Evolutionary conservation across 2,888 invertebrate species (phyloP).

Genomic region (Unio delphinus): DNA sequence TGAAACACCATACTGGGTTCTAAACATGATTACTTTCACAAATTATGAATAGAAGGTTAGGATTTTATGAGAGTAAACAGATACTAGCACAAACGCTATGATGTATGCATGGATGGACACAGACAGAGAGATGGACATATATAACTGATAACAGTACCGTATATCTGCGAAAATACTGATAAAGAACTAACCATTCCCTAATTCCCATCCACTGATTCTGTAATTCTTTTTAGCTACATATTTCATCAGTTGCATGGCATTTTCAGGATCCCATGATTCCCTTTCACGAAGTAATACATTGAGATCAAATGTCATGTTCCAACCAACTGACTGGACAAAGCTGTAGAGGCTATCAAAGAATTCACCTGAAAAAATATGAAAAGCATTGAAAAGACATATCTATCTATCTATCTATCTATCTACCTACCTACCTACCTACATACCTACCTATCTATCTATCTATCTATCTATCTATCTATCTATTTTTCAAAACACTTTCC

Average conservation of each 20-base stretch:
- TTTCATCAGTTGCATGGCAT: constrained; percentile 78
- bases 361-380: constrained; percentile 45
- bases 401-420: too few species aligned
- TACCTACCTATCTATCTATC: too few species aligned
- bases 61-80: too few species aligned
- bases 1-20: too few species aligned
- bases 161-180: background rate
- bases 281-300: constrained; percentile 78
- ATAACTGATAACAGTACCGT: background rate
- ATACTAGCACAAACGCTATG: too few species aligned
- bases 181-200: constrained; percentile 63
- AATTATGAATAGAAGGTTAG: too few species aligned
- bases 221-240: constrained; percentile 76
- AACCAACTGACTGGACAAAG: constrained; percentile 76
- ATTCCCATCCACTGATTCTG: constrained; percentile 60
- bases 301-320: constrained; percentile 80
- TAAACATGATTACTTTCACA: too few species aligned
- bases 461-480: too few species aligned
- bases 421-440: too few species aligned
- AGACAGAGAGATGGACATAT: background rate
- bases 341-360: constrained; percentile 79
- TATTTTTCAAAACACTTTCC: too few species aligned
- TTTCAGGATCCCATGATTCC: constrained; percentile 79
- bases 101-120: too few species aligned
- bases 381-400: constrained; percentile 1